These are phyloP conservation scores for Hipparchia sbordonii DNA, from an alignment of 2,888 invertebrate species.

Conservation along the genomic window DNA sequence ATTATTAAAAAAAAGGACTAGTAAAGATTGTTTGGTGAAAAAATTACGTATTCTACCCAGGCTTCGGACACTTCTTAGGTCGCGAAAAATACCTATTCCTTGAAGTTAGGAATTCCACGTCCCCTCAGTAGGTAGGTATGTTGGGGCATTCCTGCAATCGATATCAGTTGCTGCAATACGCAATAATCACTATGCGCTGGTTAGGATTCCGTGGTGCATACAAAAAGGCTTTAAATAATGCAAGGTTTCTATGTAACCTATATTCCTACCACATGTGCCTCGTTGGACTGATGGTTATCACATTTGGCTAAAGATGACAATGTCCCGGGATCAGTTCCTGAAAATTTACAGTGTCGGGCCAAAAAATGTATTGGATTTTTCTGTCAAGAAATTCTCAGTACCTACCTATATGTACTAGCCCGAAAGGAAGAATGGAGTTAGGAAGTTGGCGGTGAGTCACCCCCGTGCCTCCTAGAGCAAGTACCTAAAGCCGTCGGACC, in stretches of 20 bases:
- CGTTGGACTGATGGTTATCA: too few relatives aligned
- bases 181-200: constrained; percentile 31
- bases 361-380: too few relatives aligned
- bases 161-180: constrained; percentile 35
- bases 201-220: constrained; percentile 30
- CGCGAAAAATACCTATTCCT: constrained; percentile 3
- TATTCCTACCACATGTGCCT: background rate
- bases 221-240: background rate
- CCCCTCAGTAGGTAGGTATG: constrained; percentile 17
- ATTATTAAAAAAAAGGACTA: too few relatives aligned
- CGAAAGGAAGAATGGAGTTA: too few relatives aligned
- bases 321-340: too few relatives aligned
- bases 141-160: constrained; percentile 29
- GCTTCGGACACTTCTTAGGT: background rate
- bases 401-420: too few relatives aligned
- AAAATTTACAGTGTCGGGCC: too few relatives aligned
- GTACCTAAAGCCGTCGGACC: too few relatives aligned
- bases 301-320: too few relatives aligned
- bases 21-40: background rate
- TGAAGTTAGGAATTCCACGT: constrained; percentile 22
- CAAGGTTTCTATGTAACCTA: background rate
- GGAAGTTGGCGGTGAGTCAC: too few relatives aligned
- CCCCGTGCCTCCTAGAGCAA: too few relatives aligned
- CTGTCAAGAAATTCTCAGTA: too few relatives aligned
- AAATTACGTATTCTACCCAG: background rate